Base-by-base conservation (phyloP, 2,113 vertebrate species). In the Casuarius casuarius region DNA sequence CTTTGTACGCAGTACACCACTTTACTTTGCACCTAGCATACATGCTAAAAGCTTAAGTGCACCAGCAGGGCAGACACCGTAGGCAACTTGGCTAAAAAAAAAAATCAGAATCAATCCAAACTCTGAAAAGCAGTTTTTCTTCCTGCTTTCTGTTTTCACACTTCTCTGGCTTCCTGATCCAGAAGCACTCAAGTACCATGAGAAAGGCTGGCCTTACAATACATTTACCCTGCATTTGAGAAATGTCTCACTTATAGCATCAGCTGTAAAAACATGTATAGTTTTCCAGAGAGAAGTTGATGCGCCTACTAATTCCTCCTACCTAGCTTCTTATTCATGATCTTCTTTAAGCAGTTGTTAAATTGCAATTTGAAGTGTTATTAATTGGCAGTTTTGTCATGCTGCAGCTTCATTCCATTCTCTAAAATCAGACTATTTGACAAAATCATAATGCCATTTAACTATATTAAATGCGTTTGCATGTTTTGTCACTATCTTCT, bases 371-470 rank as follows among this genome's bases (percentile, higher is more conserved):
- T 22, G 83, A 87, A 95, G 62, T 17, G 2, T 67, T 82, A 87
- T 87, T 92, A 82, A 82, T 59, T 90, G 85, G 75, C 63, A 77
- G 63, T 56, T 91, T 73, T 82, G 70, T 70, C 52, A 2, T 12
- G 56, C 62, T 58, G 49, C 21, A 89, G 48, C 52, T 46, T 75
- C 51, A 52, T 33, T 84, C 58, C 33, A 20, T 62, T 82, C 67
- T 58, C 59, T 28, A 76, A 80, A 79, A 38, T 40, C 77, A 89
- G 46, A 33, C 84, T 78, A 11, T 90, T 13, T 89, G 89, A 91
- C 79, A 92, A 74, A 94, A 75, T 62, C 76, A 75, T 94, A 96
- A 75, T 58, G 56, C 70, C 38, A 58, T 76, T 95, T 84, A 89
- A 63, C 21, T 51, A 3, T 10, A 84, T 56, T 81, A 94, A 94